Conservation (phyloP, 2,888 invertebrate genomes). For the Thymelicus lineola region DNA sequence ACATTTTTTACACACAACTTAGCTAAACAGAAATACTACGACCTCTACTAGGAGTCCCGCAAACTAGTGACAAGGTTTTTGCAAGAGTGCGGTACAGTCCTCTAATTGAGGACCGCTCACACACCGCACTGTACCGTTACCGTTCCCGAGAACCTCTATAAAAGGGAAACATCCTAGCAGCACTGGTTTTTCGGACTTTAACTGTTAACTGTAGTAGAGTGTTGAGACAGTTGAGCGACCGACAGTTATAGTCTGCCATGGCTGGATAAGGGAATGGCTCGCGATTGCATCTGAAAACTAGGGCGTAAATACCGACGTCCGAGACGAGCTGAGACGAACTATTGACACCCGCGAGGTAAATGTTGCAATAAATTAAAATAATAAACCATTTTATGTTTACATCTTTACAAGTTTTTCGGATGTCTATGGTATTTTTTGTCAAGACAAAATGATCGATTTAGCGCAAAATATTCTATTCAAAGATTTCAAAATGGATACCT, state of each 20-base stretch:
- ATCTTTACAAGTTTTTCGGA: no score
- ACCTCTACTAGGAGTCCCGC: slow-evolving; percentile 3
- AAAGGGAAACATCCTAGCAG: slow-evolving; percentile 51
- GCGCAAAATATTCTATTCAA: no score
- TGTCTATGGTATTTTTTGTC: no score
- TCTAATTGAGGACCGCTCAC: slow-evolving; percentile 53
- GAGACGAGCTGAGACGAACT: background rate
- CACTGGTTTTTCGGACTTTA: slow-evolving; percentile 53
- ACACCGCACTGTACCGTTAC: slow-evolving; percentile 53
- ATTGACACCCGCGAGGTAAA: no score
- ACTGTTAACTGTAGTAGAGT: slow-evolving; percentile 52
- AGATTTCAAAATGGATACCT: no score
- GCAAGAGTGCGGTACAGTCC: slow-evolving; percentile 33
- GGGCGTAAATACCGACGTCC: background rate
- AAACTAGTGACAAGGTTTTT: slow-evolving; percentile 40
- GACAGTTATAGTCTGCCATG: slow-evolving; percentile 44
- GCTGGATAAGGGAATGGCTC: slow-evolving; percentile 28
- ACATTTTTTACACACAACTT: no score
- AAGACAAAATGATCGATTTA: no score
- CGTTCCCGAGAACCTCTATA: slow-evolving; percentile 58
- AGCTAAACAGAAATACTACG: background rate
- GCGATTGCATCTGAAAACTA: slow-evolving; percentile 11
- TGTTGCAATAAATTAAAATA: no score
- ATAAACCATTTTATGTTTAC: no score
- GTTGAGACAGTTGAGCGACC: slow-evolving; percentile 45